Evolutionary conservation across 1,140 invertebrate genomes (phyloP).

Genomic region (Scylla paramamosain): DNA sequence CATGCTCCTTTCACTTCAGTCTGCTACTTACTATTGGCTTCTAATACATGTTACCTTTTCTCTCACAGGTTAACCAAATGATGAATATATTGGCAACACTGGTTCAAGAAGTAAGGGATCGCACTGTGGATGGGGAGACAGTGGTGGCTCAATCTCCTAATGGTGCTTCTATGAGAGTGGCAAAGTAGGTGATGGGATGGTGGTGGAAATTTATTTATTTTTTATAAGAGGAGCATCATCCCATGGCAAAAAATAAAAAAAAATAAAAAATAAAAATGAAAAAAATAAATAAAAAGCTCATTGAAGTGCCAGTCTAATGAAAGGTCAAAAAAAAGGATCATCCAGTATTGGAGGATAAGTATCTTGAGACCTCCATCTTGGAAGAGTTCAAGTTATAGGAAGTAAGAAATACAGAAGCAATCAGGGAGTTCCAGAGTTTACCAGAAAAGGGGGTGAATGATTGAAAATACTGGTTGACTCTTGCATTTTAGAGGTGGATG

Average conservation of each 20-base stretch:
- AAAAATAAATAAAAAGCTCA: too few species aligned
- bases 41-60: background rate
- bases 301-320: too few species aligned
- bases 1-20: background rate
- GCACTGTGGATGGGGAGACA: background rate
- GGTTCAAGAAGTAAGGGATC: background rate
- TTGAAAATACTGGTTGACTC: too few species aligned
- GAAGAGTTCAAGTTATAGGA: too few species aligned
- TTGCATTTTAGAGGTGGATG: too few species aligned
- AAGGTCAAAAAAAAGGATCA: too few species aligned
- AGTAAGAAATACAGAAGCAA: too few species aligned
- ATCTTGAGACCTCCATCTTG: too few species aligned
- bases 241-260: background rate
- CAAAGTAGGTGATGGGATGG: background rate
- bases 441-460: too few species aligned
- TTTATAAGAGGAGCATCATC: background rate
- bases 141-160: background rate
- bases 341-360: too few species aligned
- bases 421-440: too few species aligned
- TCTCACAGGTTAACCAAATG: background rate
- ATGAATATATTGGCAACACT: background rate
- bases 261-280: too few species aligned
- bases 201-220: background rate
- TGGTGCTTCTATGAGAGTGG: constrained; percentile 22
- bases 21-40: background rate